These are phyloP conservation scores for Nemotelus pantherinus DNA, from an alignment of 2,888 invertebrate genomes.

Conservation along the genomic window DNA sequence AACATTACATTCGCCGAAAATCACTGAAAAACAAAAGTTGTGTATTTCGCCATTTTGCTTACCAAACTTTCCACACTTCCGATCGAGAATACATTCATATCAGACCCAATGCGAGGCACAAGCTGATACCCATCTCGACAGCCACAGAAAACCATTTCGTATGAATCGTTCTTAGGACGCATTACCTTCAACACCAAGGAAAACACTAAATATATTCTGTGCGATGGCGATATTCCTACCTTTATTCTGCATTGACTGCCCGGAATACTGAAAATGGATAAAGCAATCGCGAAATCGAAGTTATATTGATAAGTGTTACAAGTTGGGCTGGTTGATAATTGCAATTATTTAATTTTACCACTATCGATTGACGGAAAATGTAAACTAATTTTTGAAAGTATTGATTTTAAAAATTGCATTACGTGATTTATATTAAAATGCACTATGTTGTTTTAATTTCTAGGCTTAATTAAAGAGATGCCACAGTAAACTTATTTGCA, in stretches of 20 bases:
- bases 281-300: neutral
- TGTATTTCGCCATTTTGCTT: neutral
- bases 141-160: neutral
- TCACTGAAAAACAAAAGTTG: neutral
- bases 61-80: neutral
- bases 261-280: neutral
- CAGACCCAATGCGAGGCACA: too few relatives aligned
- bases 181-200: slow-evolving; percentile 9
- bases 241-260: slow-evolving; percentile 2
- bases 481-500: too few relatives aligned
- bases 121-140: neutral
- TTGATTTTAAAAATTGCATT: too few relatives aligned
- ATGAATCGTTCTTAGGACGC: slow-evolving; percentile 2
- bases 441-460: too few relatives aligned
- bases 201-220: slow-evolving; percentile 14
- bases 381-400: too few relatives aligned
- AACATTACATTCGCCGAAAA: neutral
- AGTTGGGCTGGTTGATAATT: neutral
- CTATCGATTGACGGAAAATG: too few relatives aligned
- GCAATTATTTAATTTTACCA: neutral
- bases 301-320: neutral
- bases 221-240: neutral
- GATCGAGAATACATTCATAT: neutral
- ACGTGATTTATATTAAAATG: too few relatives aligned
- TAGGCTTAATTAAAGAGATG: too few relatives aligned